A percentile compares a stretch with the other conserved stretches of the same genome.
Conservation (phyloP, 2,797 vertebrate genomes). For the Gymnothorax reevesii region DNA sequence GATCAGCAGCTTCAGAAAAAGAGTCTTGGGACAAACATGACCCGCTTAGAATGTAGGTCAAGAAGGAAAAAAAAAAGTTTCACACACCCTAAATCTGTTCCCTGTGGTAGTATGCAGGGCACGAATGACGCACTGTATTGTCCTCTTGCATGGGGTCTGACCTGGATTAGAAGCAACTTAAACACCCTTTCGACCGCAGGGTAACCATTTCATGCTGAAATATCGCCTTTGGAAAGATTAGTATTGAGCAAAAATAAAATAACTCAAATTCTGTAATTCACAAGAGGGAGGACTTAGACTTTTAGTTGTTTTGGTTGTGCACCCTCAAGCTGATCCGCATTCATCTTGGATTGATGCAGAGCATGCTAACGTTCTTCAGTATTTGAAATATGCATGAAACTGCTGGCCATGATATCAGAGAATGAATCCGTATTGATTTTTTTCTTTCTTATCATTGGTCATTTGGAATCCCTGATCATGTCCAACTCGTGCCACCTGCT, state of each 20-base stretch:
- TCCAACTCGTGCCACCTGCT: neutral
- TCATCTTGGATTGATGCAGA: neutral
- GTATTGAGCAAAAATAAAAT: neutral
- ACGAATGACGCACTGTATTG: neutral
- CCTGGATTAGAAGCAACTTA: neutral
- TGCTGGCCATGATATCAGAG: neutral
- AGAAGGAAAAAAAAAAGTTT: neutral
- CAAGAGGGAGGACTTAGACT: no score
- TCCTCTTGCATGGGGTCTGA: neutral
- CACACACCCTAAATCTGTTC: neutral
- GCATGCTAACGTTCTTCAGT: neutral
- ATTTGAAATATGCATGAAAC: neutral
- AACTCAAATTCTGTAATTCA: no score
- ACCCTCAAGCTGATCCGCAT: neutral
- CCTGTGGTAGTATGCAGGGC: neutral
- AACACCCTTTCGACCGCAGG: neutral
- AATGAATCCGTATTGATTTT: neutral
- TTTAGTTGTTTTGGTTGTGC: no score
- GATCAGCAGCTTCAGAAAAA: constrained; percentile 1
- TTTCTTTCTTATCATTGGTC: neutral
- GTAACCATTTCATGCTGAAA: neutral
- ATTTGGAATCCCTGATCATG: constrained; percentile 3
- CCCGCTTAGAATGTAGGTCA: constrained; percentile 17
- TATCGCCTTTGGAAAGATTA: neutral
- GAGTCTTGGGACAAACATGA: neutral